Evolutionary conservation across 1,140 invertebrate species (phyloP), one percentile per base, ranked within the genome.

Genomic region (Tyrophagus putrescentiae): DNA sequence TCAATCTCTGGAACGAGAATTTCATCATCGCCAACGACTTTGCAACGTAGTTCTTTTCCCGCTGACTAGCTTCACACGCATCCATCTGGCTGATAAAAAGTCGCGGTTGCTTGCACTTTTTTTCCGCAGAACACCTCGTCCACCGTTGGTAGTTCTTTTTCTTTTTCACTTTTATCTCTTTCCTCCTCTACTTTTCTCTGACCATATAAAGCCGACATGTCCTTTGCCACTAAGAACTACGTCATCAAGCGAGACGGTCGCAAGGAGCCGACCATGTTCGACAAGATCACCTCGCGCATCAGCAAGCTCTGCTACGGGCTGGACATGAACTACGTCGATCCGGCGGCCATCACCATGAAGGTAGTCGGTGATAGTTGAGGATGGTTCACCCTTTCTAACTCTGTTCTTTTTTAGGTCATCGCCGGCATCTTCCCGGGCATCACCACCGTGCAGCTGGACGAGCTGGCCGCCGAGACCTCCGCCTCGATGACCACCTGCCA

Each of bases 271-370:
- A 85, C 98, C 3, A 86, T 93, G 73, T 89, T 96, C 73, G 93
- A 98, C 72, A 98, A 98, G 79, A 98, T 98, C 60, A 97, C 93
- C 1, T 91, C 87, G 0, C 77, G 94, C 66, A 91, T 98, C 33
- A 80, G 85, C 68, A 97, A 97, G 70, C 76, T 97, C 52, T 96
- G 94, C 69, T 96, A 96, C 78, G 88, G 87, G 32, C 76, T 98
- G 3, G 89, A 97, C 71, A 86, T 85, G 80, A 89, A 97, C 60
- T 96, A 86, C 78, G 83, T 98, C 39, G 90, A 97, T 73, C 91
- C 94, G 25, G 78, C 84, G 6, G 76, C 82, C 32, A 88, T 91
- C 60, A 89, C 87, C 2, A 70, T 86, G 27, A 85, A 86, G 75
- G 87, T 57, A 31, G 21, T 13, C 36, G 36, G n/a, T 39, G 13